These are phyloP conservation scores for Oryzias sinensis DNA, from an alignment of 2,797 vertebrate species.

Conservation along the genomic window DNA sequence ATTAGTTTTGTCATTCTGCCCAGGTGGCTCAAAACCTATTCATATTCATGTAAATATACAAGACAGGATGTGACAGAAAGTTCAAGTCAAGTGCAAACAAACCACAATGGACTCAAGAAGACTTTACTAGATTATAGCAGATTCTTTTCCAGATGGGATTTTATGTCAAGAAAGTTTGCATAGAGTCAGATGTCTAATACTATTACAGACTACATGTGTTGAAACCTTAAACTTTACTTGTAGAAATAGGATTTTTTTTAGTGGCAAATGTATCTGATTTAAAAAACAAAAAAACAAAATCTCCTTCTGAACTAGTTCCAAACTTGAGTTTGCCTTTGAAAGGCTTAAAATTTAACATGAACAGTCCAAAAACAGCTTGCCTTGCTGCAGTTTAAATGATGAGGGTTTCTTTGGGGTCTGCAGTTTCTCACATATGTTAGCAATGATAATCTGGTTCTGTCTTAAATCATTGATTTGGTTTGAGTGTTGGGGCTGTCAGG, in stretches of 20 bases:
- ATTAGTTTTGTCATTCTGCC: constrained; percentile 23
- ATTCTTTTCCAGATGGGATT: constrained; percentile 27
- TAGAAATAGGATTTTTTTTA: constrained; percentile 12
- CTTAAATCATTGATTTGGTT: constrained; percentile 22
- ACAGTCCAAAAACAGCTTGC: constrained; percentile 8
- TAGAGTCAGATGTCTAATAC: background rate
- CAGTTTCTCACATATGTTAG: constrained; percentile 36
- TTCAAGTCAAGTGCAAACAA: constrained; percentile 53
- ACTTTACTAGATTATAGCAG: constrained; percentile 6
- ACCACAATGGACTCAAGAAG: constrained; percentile 7
- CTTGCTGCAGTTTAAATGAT: constrained; percentile 20
- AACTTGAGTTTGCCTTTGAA: constrained; percentile 5
- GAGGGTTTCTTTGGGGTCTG: constrained; percentile 18
- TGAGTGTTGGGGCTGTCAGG: constrained; percentile 21
- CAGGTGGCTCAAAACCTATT: constrained; percentile 25
- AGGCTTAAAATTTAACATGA: constrained; percentile 18
- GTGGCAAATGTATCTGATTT: constrained; percentile 23
- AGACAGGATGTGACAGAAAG: constrained; percentile 34
- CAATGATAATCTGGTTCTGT: constrained; percentile 21
- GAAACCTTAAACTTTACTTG: constrained; percentile 4
- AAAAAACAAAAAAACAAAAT: constrained; percentile 17
- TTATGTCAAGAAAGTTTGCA: background rate
- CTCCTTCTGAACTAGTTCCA: constrained; percentile 13
- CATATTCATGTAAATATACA: constrained; percentile 17
- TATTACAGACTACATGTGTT: background rate